Conservation (phyloP, 2,888 invertebrate genomes). For the Acanthosoma haemorrhoidale region DNA sequence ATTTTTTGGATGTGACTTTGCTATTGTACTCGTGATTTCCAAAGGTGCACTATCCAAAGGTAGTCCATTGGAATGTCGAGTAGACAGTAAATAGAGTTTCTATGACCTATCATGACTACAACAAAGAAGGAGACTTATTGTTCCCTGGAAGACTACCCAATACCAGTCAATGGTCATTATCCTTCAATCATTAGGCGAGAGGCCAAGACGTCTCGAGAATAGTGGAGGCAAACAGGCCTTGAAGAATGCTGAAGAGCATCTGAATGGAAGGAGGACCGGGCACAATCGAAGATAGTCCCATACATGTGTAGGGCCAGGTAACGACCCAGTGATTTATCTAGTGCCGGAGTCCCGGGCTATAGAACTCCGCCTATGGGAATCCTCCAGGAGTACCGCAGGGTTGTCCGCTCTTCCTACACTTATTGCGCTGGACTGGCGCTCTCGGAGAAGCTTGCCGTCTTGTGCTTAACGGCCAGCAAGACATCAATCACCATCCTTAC, state of each 20-base stretch:
- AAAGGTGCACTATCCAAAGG: too few relatives aligned
- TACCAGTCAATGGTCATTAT: neutral
- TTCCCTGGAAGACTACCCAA: neutral
- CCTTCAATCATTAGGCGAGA: neutral
- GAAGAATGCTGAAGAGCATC: neutral
- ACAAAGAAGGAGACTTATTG: neutral
- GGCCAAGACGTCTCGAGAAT: neutral
- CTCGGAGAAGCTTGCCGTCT: too few relatives aligned
- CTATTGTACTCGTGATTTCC: too few relatives aligned
- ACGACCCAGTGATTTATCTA: neutral
- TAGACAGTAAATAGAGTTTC: too few relatives aligned
- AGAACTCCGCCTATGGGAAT: slow-evolving; percentile 1
- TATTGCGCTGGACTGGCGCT: neutral
- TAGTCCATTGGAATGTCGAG: too few relatives aligned
- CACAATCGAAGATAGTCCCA: neutral
- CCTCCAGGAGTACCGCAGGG: neutral
- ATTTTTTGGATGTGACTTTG: too few relatives aligned
- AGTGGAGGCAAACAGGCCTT: neutral
- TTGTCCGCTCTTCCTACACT: neutral
- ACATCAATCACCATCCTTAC: too few relatives aligned
- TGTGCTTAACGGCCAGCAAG: too few relatives aligned
- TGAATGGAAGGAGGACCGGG: neutral
- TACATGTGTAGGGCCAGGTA: neutral
- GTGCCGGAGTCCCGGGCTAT: neutral
- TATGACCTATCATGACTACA: too few relatives aligned